Evolutionary conservation across 1,140 invertebrate species (phyloP), one percentile per base, ranked within the genome.

Genomic region (Pomacea maculata): DNA sequence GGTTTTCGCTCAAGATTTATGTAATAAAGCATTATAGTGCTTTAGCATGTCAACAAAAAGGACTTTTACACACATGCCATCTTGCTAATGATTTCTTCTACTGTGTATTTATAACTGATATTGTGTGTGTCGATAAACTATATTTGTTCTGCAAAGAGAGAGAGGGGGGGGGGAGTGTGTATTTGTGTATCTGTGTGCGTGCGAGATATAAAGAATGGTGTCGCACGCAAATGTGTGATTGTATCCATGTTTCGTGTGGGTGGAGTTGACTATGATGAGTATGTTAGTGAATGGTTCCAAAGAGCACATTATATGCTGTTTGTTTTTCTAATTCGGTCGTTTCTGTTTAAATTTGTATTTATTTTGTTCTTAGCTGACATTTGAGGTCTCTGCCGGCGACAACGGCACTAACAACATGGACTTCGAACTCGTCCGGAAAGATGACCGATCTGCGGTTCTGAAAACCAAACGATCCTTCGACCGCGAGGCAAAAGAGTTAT

Each of bases 391-490:
- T 14, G 84, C 85, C 78, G 85, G 81, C 34, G 68, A 85, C 55
- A 80, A 83, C n/a, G 80, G 83, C 25, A 84, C 84, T 63, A 82
- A 82, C 17, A 83, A 86, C 79, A 78, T 81, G 73, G 83, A 77
- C 15, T 83, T 83, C 72, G 65, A 71, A 54, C 76, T 84, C 67
- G 85, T 85, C 64, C 75, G 61, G 34, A 85, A 85, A n/a, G 82
- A 84, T 19, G 78, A 84, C 72, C 57, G 57, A 2, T 67, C 81
- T 17, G 85, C 87, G 61, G 87, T 86, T 1, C 85, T 89, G 45
- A 85, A 82, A 65, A 89, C 86, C n/a, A 85, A 83, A 61, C 82
- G 76, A 67, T 82, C 73, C 11, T 89, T 89, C 84, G 87, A 89
- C 78, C 77, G 86, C 55, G 88, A 89, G 73, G 63, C 81, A 57